Evolutionary conservation across 2,113 vertebrate species (phyloP).

Genomic region (cat (Felis catus)): F.catus_Fca126_mat1.0 CM031425.1:50836001-50836500

Average conservation of each 20-base stretch:
- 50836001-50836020: constrained; percentile 72
- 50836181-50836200: neutral
- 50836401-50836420: constrained; percentile 78
- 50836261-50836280: neutral
- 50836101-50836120: constrained; percentile 48
- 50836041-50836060: constrained; percentile 76
- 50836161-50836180: neutral
- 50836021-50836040: constrained; percentile 76
- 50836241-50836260: neutral
- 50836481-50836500: constrained; percentile 31
- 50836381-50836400: constrained; percentile 74
- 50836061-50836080: constrained; percentile 86
- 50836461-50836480: constrained; percentile 67
- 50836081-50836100: constrained; percentile 59
- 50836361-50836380: constrained; percentile 55
- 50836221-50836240: neutral
- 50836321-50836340: constrained; percentile 67
- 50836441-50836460: constrained; percentile 79
- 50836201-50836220: neutral
- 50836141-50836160: neutral
- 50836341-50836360: constrained; percentile 45
- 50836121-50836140: neutral
- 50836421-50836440: constrained; percentile 78
- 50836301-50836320: constrained; percentile 65
- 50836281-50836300: neutral